phyloP scores from a whole-genome alignment of 2,113 vertebrate genomes.

The Macheiramphus alcinus region DNA sequence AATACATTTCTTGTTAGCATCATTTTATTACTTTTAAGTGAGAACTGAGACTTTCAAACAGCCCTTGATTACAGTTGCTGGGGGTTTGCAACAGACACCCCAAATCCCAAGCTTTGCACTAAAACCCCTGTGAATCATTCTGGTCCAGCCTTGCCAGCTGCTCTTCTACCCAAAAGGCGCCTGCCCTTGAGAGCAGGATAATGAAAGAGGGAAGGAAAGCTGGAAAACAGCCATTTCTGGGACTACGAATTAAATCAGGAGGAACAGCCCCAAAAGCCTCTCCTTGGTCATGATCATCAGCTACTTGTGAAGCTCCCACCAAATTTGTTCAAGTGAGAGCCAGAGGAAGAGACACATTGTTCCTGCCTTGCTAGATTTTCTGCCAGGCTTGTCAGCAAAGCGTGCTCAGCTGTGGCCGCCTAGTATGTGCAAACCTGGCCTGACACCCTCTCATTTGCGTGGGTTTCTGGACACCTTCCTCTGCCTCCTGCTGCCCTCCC shows the following conservation, averaged over 20 bases:
- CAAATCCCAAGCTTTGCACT: background rate
- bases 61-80: background rate
- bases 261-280: background rate
- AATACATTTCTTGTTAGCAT: background rate
- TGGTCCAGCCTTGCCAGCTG: slow-evolving; percentile 7
- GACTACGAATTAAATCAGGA: background rate
- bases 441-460: background rate
- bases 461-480: background rate
- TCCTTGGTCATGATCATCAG: background rate
- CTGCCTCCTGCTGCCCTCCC: background rate
- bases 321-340: background rate
- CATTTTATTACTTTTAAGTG: background rate
- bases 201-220: background rate
- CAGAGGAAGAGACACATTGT: background rate
- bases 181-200: background rate
- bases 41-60: slow-evolving; percentile 5
- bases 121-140: background rate
- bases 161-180: background rate
- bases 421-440: background rate
- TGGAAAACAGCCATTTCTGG: background rate
- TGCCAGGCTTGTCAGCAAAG: background rate
- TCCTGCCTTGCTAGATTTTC: background rate
- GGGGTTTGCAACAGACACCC: background rate
- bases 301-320: background rate
- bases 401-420: background rate